Base-by-base conservation (phyloP, 2,113 vertebrate genomes). In the Xiphophorus maculatus region DNA sequence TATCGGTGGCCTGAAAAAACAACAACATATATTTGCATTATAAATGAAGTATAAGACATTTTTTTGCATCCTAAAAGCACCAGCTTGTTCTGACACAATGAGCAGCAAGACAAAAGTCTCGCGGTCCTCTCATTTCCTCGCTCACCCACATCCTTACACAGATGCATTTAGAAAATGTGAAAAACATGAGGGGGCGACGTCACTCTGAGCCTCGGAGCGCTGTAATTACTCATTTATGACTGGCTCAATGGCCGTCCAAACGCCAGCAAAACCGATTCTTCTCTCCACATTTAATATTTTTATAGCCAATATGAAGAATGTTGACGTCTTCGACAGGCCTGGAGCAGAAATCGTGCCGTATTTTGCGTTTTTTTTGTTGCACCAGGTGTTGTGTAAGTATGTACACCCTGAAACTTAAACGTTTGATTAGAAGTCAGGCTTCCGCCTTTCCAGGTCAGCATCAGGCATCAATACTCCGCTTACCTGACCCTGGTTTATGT, bases 141-240 rank as follows among this genome's bases (percentile, higher is more conserved):
- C 27, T 22, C 69, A 74, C 65, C 9, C 29, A 63, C 81, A 37
- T 29, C n/a, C 60, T 17, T 7, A 8, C 25, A 22, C 48, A 66
- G 44, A 66, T 27, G 25, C 58, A 33, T 65, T 62, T 64, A 10
- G 15, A 58, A 73, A 77, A 54, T 6, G 67, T 22, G 63, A n/a
- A 30, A 70, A 44, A 44, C 42, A 44, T 17, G 4, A 14, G 42
- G 42, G 42, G 42, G 42, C 71, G 40, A 35, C 58, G 13, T 73
- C 25, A 65, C 37, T 74, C 25, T 58, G 76, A 71, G 60, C 66
- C 29, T 40, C 19, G 4, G 33, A 73, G 19, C 7, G 1, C 35
- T 40, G 71, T 70, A 70, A 76, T 79, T 76, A 78, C 32, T 73
- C 71, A 78, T 65, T 76, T 30, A 25, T 68, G 60, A 74, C 54